phyloP scores from a whole-genome alignment of 2,888 invertebrate species.

The Ophion ellenae region DNA sequence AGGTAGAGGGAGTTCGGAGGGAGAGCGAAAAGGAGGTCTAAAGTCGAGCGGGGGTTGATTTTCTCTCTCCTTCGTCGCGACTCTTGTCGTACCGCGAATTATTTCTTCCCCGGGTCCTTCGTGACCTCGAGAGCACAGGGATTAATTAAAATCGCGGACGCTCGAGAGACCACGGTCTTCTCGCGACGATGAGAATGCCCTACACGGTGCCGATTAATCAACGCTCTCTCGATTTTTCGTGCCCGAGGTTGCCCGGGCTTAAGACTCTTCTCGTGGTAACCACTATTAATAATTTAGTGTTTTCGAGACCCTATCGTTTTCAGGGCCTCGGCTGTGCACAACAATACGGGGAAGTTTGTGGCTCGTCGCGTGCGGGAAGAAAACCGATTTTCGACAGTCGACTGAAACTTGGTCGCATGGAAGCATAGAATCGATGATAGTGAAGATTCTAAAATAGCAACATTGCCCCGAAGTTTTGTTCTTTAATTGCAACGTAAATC shows the following conservation, averaged over 20 bases:
- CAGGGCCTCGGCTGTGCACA: neutral
- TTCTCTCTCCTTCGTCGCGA: conserved; percentile 33
- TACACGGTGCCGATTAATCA: conserved; percentile 75
- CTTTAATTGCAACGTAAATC: neutral
- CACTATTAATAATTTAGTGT: conserved; percentile 77
- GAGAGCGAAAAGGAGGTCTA: conserved; percentile 8
- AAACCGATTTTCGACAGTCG: conserved; percentile 17
- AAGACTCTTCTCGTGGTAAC: conserved; percentile 62
- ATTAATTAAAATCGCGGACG: conserved; percentile 79
- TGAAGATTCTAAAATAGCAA: no score
- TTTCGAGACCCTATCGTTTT: conserved; percentile 61
- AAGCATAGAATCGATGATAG: no score
- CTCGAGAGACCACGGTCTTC: conserved; percentile 59
- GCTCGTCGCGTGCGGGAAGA: neutral
- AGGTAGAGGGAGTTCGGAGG: neutral
- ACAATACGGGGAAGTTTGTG: conserved; percentile 19
- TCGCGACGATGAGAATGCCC: conserved; percentile 42
- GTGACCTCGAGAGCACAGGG: conserved; percentile 62
- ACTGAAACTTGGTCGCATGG: neutral
- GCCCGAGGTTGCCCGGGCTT: conserved; percentile 42
- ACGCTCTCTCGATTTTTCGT: conserved; percentile 75
- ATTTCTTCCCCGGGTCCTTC: conserved; percentile 54
- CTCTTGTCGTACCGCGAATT: conserved; percentile 58
- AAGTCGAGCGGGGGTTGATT: conserved; percentile 46
- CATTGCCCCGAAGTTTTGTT: no score